A percentile compares a stretch with the other conserved stretches of the same genome.
Evolutionary conservation across 2,888 invertebrate genomes (phyloP).

Genomic region (Nymphalis polychloros): DNA sequence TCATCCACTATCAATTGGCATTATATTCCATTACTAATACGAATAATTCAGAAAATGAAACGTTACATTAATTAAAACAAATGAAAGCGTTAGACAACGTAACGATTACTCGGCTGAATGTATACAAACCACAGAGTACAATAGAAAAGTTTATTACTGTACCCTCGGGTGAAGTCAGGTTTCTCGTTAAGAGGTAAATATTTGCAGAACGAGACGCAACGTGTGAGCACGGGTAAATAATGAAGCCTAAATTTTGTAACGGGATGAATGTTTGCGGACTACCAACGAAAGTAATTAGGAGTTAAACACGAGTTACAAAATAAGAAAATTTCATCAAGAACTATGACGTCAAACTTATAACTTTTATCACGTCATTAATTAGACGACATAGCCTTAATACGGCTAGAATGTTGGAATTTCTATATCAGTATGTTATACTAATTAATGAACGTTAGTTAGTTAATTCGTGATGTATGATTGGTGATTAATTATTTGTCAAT

Average conservation of each 20-base stretch:
- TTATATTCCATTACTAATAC: not conserved
- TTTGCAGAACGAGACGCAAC: conserved; percentile 64
- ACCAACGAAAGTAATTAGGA: conserved; percentile 76
- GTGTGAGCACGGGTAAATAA: conserved; percentile 74
- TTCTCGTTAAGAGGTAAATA: conserved; percentile 76
- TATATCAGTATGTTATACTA: conserved; percentile 14
- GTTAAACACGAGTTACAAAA: conserved; percentile 67
- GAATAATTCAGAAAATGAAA: not conserved
- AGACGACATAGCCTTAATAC: conserved; percentile 13
- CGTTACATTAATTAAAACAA: conserved; percentile 41
- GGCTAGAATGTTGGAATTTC: conserved; percentile 35
- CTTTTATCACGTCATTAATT: conserved; percentile 30
- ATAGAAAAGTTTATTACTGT: conserved; percentile 75
- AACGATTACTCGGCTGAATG: conserved; percentile 51
- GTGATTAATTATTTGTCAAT: conserved; percentile 16
- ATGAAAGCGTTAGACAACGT: conserved; percentile 49
- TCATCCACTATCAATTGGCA: not conserved
- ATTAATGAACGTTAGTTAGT: conserved; percentile 25
- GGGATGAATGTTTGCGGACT: conserved; percentile 77
- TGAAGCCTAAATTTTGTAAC: conserved; percentile 71
- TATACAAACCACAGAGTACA: conserved; percentile 59
- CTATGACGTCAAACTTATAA: conserved; percentile 40
- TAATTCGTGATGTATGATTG: conserved; percentile 17
- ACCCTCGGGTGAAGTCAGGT: conserved; percentile 71
- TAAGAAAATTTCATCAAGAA: conserved; percentile 64